Evolutionary conservation across 2,888 invertebrate species (phyloP), one percentile per base, ranked within the genome.

Genomic region (Physocephala rufipes): DNA sequence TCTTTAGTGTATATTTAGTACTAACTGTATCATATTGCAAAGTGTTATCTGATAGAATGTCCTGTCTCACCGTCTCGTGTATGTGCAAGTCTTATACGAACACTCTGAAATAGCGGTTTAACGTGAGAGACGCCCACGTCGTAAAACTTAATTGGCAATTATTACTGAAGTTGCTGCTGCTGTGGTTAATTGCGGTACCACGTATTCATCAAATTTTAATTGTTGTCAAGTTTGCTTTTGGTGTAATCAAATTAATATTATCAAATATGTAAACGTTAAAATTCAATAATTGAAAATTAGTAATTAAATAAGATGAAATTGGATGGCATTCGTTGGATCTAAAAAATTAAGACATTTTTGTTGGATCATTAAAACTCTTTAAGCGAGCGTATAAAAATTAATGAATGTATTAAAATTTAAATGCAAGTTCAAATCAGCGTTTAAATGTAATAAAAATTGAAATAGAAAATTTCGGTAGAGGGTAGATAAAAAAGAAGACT

Each of bases 141-240:
- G 68, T 68, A 62, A 68, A 49, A 51, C 30, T 68, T 68, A 68
- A 68, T 68, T 68, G 68, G 30, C 68, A 68, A 68, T 68, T 68
- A 58, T 59, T 65, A 2, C 26, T 30, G 19, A 15, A 49, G 21
- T 36, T 16, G 12, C 53, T 30, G 66, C 24, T 21, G 67, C 59
- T 61, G 67, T 47, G 36, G 65, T 19, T 21, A 28, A 47, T 19
- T 9, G 58, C 58, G n/a, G 21, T n/a, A 49, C 28, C 28, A 2
- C n/a, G 24, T 24, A 55, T 13, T 55, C 24, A 5, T 55, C n/a
- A 55, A 21, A 49, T 49, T 49, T 19, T 49, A 19, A 7, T 15
- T 2, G 49, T 49, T 49, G 49, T 49, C 49, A 49, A 49, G 49
- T 49, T 49, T 49, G 19, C n/a, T n/a, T n/a, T 21, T 21, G 19